phyloP scores from a whole-genome alignment of 1,140 invertebrate genomes.

The Nephila pilipes region DNA sequence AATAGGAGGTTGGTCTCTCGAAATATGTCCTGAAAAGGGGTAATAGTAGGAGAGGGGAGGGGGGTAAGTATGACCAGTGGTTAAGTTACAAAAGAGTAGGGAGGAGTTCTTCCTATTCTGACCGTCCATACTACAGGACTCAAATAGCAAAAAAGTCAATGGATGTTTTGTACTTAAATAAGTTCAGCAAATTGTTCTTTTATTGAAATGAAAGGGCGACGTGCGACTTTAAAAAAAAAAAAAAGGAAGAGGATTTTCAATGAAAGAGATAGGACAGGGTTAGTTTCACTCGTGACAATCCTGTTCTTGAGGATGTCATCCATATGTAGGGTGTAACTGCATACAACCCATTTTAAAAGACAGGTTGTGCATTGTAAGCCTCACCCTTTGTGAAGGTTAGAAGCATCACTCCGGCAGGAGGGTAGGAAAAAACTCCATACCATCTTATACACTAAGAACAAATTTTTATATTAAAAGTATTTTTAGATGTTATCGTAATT shows the following conservation, averaged over 20 bases:
- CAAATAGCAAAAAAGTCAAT: not conserved
- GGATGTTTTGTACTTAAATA: not conserved
- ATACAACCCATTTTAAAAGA: slow-evolving; percentile 3
- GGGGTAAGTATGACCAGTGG: too few species aligned
- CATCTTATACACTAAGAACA: not conserved
- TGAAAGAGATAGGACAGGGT: not conserved
- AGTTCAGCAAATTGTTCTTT: not conserved
- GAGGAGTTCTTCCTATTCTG: too few species aligned
- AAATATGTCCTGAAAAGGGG: too few species aligned
- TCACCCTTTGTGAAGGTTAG: slow-evolving; percentile 7
- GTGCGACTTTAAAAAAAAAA: too few species aligned
- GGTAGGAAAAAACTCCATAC: not conserved
- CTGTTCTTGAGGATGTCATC: not conserved
- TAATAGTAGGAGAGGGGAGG: too few species aligned
- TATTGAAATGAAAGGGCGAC: too few species aligned
- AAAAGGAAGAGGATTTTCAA: too few species aligned
- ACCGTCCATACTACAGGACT: not conserved
- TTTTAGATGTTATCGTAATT: too few species aligned
- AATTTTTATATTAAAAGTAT: too few species aligned
- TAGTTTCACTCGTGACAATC: not conserved
- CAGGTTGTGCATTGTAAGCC: not conserved
- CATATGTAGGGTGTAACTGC: not conserved
- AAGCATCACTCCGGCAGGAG: not conserved
- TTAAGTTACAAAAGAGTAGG: too few species aligned
- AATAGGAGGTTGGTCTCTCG: too few species aligned